Evolutionary conservation across 2,113 vertebrate species (phyloP).

Genomic region (Pundamilia nyererei): DNA sequence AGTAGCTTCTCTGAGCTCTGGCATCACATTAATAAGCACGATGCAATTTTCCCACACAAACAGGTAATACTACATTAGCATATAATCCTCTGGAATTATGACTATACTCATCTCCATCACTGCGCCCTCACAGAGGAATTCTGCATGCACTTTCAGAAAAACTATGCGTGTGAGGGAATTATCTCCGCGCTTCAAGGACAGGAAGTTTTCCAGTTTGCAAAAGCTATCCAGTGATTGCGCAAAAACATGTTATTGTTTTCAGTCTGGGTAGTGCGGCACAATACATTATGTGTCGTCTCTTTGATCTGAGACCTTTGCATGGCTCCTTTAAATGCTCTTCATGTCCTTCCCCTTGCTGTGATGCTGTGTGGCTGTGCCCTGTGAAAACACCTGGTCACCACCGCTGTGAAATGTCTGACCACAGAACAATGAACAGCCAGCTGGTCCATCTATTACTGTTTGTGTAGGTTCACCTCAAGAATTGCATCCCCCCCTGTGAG

Average conservation of each 20-base stretch:
- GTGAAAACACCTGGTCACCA: conserved; percentile 69
- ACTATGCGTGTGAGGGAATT: background rate
- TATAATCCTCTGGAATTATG: conserved; percentile 71
- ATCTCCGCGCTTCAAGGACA: conserved; percentile 18
- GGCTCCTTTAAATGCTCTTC: conserved; percentile 33
- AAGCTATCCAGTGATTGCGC: background rate
- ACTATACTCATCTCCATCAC: conserved; percentile 58
- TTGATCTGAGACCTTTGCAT: background rate
- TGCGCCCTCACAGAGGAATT: conserved; percentile 4
- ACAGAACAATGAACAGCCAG: conserved; percentile 71
- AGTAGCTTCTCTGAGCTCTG: conserved; percentile 48
- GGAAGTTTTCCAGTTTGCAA: background rate
- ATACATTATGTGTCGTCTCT: background rate
- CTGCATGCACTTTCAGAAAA: background rate
- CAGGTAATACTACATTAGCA: conserved; percentile 67
- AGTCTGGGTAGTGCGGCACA: background rate
- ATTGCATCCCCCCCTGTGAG: conserved; percentile 50
- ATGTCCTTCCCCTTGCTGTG: conserved; percentile 35
- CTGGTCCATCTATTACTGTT: conserved; percentile 73
- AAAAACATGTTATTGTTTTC: conserved; percentile 1
- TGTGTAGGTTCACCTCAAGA: conserved; percentile 66
- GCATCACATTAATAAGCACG: conserved; percentile 67
- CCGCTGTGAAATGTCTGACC: conserved; percentile 55
- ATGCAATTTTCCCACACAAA: conserved; percentile 71
- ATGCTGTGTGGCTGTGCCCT: conserved; percentile 49